Evolutionary conservation across 2,888 invertebrate species (phyloP).

Genomic region (Herminia tarsipennalis): DNA sequence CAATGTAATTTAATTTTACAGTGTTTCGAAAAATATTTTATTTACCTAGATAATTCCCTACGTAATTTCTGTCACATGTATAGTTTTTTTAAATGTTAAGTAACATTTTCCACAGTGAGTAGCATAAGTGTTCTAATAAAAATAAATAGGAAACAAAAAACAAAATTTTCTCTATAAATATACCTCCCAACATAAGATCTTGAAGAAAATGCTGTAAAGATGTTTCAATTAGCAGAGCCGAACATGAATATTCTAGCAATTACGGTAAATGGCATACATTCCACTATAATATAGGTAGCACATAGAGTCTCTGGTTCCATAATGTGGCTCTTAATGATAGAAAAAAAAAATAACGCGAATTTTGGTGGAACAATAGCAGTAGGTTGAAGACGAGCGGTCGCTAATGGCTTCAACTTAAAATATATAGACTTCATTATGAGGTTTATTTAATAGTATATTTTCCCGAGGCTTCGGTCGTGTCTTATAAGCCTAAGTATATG

Average conservation of each 20-base stretch:
- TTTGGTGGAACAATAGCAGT: conserved; percentile 31
- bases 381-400: conserved; percentile 27
- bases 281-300: conserved; percentile 3
- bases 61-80: too few relatives aligned
- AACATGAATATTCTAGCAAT: conserved; percentile 5
- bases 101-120: too few relatives aligned
- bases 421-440: conserved; percentile 39
- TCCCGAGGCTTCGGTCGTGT: too few relatives aligned
- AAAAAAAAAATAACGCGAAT: conserved; percentile 35
- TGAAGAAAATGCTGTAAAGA: not conserved
- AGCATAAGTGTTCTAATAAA: too few relatives aligned
- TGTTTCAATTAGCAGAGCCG: not conserved
- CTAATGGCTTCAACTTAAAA: conserved; percentile 48
- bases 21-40: too few relatives aligned
- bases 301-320: conserved; percentile 17
- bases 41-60: too few relatives aligned
- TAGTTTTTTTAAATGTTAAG: too few relatives aligned
- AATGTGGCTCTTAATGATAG: conserved; percentile 36
- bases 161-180: too few relatives aligned
- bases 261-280: conserved; percentile 7
- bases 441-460: conserved; percentile 25
- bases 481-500: too few relatives aligned
- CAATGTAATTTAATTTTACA: too few relatives aligned
- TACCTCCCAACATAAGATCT: not conserved
- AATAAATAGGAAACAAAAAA: too few relatives aligned